phyloP scores from a whole-genome alignment of 1,140 invertebrate species.

The Sinonovacula constricta region DNA sequence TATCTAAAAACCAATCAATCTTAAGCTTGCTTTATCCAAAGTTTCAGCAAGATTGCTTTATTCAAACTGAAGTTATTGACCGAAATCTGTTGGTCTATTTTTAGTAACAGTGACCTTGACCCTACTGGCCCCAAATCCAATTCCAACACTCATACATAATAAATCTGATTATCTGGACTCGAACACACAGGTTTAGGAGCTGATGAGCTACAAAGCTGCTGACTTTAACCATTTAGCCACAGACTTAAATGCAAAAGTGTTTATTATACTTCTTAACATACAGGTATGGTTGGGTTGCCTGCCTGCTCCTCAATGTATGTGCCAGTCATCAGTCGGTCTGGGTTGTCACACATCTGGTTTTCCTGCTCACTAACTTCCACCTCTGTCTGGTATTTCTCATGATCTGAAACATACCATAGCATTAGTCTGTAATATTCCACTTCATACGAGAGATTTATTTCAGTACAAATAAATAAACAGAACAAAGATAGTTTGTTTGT shows the following conservation, averaged over 20 bases:
- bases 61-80: too few species aligned
- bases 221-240: not conserved
- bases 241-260: too few species aligned
- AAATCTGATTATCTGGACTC: not conserved
- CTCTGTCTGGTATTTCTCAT: constrained; percentile 72
- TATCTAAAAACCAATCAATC: too few species aligned
- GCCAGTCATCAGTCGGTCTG: constrained; percentile 53
- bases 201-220: not conserved
- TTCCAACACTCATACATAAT: not conserved
- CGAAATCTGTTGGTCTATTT: too few species aligned
- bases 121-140: not conserved
- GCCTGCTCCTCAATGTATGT: constrained; percentile 57
- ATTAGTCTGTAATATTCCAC: not conserved
- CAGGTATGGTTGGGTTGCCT: constrained; percentile 46
- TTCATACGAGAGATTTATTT: not conserved
- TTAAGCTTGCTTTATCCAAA: too few species aligned
- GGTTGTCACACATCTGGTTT: constrained; percentile 74
- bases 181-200: not conserved
- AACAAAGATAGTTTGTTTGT: too few species aligned
- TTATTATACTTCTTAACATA: too few species aligned
- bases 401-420: constrained; percentile 65
- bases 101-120: too few species aligned
- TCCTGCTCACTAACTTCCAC: constrained; percentile 73
- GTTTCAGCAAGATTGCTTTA: too few species aligned
- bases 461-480: not conserved